These are phyloP conservation scores for Cepaea nemoralis DNA, from an alignment of 1,140 invertebrate species.

Conservation along the genomic window DNA sequence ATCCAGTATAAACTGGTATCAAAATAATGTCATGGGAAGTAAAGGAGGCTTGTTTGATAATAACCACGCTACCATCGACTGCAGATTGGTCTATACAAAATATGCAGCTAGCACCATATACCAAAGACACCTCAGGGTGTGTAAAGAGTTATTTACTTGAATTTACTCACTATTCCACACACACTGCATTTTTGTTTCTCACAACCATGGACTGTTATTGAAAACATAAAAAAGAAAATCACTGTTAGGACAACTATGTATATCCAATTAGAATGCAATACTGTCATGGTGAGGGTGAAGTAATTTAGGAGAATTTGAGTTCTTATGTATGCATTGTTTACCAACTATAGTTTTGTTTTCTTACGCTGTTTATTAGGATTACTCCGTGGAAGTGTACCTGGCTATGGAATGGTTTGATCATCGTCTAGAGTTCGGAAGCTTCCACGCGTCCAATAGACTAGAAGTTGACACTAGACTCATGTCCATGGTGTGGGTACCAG, in stretches of 20 bases:
- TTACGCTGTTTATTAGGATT: constrained; percentile 62
- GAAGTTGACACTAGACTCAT: constrained; percentile 60
- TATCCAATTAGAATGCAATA: neutral
- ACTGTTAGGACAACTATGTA: neutral
- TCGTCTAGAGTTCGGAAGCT: constrained; percentile 44
- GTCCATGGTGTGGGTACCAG: constrained; percentile 70
- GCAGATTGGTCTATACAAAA: no score
- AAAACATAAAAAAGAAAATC: neutral
- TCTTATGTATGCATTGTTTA: neutral
- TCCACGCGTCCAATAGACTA: constrained; percentile 41
- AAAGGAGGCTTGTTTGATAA: no score
- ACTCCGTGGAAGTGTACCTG: constrained; percentile 69
- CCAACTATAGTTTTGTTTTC: neutral
- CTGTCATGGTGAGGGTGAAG: no score
- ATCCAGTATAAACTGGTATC: no score
- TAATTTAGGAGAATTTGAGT: neutral
- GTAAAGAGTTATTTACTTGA: no score
- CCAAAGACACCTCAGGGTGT: no score
- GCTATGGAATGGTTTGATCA: constrained; percentile 53
- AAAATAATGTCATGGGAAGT: no score
- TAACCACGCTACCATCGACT: no score
- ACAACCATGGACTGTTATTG: no score
- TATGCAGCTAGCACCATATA: no score
- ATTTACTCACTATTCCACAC: no score
- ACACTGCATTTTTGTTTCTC: no score